Percentiles rank a stretch among this genome's conserved stretches.
phyloP scores from a whole-genome alignment of 2,797 vertebrate genomes.

The Leptoclinus maculatus region DNA sequence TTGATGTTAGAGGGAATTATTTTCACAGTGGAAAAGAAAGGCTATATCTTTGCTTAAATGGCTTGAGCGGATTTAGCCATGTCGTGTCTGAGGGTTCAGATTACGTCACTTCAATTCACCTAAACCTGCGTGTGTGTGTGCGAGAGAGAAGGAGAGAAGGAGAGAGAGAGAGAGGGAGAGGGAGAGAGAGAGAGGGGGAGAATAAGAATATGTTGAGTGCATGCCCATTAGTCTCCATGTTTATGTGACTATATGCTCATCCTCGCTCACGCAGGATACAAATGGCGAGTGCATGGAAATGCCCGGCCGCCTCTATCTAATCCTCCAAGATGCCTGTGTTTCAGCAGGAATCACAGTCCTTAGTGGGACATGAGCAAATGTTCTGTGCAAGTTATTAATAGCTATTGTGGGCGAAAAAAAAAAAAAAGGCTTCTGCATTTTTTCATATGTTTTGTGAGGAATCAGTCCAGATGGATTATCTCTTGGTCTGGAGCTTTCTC shows the following conservation, averaged over 20 bases:
- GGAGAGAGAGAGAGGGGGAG: not conserved
- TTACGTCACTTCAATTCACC: slow-evolving; percentile 62
- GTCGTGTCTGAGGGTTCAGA: slow-evolving; percentile 53
- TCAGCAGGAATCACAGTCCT: slow-evolving; percentile 78
- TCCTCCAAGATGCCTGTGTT: slow-evolving; percentile 69
- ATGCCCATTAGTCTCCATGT: slow-evolving; percentile 50
- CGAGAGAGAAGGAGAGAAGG: not conserved
- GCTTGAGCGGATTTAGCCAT: slow-evolving; percentile 54
- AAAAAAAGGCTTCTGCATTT: slow-evolving; percentile 76
- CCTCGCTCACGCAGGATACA: slow-evolving; percentile 43
- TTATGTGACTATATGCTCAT: slow-evolving; percentile 51
- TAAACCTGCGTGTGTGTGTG: slow-evolving; percentile 42
- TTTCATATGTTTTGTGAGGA: slow-evolving; percentile 85
- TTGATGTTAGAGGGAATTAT: slow-evolving; percentile 65
- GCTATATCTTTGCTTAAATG: slow-evolving; percentile 57
- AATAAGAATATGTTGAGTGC: slow-evolving; percentile 28
- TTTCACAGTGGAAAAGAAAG: slow-evolving; percentile 45
- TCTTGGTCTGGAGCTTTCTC: slow-evolving; percentile 68
- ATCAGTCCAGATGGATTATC: slow-evolving; percentile 84
- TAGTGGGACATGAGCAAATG: slow-evolving; percentile 78
- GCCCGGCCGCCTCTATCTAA: slow-evolving; percentile 61
- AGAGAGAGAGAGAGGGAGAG: not conserved
- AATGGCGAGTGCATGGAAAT: slow-evolving; percentile 61
- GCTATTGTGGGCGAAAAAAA: slow-evolving; percentile 76
- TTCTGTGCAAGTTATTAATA: slow-evolving; percentile 80